Conservation (phyloP, 1,140 invertebrate genomes). For the Thaumetopoea pityocampa region DNA sequence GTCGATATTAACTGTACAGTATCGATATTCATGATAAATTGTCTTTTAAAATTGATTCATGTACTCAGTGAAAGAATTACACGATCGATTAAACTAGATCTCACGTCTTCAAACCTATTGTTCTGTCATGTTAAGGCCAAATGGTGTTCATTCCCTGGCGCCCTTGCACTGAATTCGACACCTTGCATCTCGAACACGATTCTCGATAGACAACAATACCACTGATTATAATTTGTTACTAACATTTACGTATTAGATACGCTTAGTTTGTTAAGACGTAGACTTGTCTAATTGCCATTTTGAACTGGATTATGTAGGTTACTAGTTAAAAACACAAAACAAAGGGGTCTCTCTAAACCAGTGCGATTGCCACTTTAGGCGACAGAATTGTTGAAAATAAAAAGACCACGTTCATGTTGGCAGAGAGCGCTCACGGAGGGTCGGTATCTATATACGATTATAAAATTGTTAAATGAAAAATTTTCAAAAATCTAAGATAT, state of each 20-base stretch:
- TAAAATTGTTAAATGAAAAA: too few relatives aligned
- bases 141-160: conserved; percentile 4
- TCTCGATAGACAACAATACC: conserved; percentile 29
- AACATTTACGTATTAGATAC: conserved; percentile 25
- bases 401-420: too few relatives aligned
- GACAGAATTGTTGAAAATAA: too few relatives aligned
- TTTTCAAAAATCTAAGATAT: too few relatives aligned
- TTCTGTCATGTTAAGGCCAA: conserved; percentile 20
- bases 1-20: too few relatives aligned
- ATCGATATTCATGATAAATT: too few relatives aligned
- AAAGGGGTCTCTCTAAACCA: too few relatives aligned
- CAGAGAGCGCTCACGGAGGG: too few relatives aligned
- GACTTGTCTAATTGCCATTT: conserved; percentile 3
- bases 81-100: conserved; percentile 2
- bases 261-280: conserved; percentile 13
- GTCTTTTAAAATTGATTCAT: too few relatives aligned
- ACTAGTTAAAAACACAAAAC: not conserved
- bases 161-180: conserved; percentile 28
- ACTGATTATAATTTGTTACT: conserved; percentile 30
- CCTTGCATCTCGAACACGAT: conserved; percentile 17
- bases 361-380: too few relatives aligned
- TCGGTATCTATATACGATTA: too few relatives aligned
- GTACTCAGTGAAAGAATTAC: too few relatives aligned
- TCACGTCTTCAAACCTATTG: conserved; percentile 8
- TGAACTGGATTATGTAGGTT: conserved; percentile 1